Evolutionary conservation across 53 echinoderm and acorn worm species (phyloP).

Genomic region (Echinarachnius parma): DNA sequence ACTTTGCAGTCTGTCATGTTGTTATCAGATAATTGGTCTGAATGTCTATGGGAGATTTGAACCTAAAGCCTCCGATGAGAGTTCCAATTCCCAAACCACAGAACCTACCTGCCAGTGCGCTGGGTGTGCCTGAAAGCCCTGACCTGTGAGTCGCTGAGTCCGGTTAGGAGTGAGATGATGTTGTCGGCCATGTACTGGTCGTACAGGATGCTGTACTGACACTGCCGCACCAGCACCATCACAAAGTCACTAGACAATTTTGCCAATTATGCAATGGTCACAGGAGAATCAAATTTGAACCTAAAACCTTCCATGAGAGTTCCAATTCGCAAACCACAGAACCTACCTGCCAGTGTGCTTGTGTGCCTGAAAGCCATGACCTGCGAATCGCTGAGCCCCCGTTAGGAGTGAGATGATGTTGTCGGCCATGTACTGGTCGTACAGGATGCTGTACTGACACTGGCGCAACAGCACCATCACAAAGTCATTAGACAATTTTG

Average conservation of each 20-base stretch:
- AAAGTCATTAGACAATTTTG: too few relatives aligned
- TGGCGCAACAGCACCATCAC: slow-evolving; percentile 86
- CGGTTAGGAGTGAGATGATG: slow-evolving; percentile 90
- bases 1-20: too few relatives aligned
- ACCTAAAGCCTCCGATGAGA: too few relatives aligned
- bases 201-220: slow-evolving; percentile 98
- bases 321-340: too few relatives aligned
- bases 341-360: slow-evolving; percentile 90
- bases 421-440: slow-evolving; percentile 98
- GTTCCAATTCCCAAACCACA: too few relatives aligned
- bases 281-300: too few relatives aligned
- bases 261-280: too few relatives aligned
- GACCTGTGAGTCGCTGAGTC: slow-evolving; percentile 93
- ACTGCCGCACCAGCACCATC: slow-evolving; percentile 85
- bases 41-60: too few relatives aligned
- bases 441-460: slow-evolving; percentile 98
- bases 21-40: too few relatives aligned
- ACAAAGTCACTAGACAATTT: slow-evolving; percentile 98
- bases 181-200: slow-evolving; percentile 99
- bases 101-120: slow-evolving; percentile 86
- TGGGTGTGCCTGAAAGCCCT: slow-evolving; percentile 91
- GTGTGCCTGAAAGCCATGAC: slow-evolving; percentile 92
- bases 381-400: slow-evolving; percentile 88
- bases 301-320: too few relatives aligned
- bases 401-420: slow-evolving; percentile 93